Percentiles rank a stretch among this genome's conserved stretches.
These are phyloP conservation scores for Lithophane socia DNA, from an alignment of 2,888 invertebrate genomes.

Conservation along the genomic window DNA sequence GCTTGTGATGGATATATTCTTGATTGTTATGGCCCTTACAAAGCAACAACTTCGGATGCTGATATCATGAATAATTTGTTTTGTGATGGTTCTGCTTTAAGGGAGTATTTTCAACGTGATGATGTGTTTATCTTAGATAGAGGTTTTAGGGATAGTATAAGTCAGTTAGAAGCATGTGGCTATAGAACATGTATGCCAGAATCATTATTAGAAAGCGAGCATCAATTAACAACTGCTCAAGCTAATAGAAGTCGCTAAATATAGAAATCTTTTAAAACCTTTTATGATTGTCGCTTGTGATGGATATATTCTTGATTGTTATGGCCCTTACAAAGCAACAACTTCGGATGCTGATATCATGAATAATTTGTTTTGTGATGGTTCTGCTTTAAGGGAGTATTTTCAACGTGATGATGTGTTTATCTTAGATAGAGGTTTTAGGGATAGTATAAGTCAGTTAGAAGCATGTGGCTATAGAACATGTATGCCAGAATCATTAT, in stretches of 20 bases:
- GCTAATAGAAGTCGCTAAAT: too few species aligned
- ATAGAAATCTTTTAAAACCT: background rate
- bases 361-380: constrained; percentile 4
- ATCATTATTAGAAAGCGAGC: background rate
- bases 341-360: background rate
- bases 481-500: constrained; percentile 18
- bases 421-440: constrained; percentile 5
- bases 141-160: background rate
- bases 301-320: background rate
- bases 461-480: background rate
- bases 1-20: background rate
- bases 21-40: background rate
- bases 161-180: background rate
- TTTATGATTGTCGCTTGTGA: background rate
- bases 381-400: background rate
- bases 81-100: background rate
- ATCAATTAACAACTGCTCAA: constrained; percentile 13
- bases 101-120: background rate
- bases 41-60: background rate
- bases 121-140: constrained; percentile 6
- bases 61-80: constrained; percentile 2
- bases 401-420: background rate
- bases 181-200: constrained; percentile 22
- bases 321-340: background rate
- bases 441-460: background rate